Evolutionary conservation across 2,113 vertebrate genomes (phyloP).

Genomic region (Triplophysa siluroides): DNA sequence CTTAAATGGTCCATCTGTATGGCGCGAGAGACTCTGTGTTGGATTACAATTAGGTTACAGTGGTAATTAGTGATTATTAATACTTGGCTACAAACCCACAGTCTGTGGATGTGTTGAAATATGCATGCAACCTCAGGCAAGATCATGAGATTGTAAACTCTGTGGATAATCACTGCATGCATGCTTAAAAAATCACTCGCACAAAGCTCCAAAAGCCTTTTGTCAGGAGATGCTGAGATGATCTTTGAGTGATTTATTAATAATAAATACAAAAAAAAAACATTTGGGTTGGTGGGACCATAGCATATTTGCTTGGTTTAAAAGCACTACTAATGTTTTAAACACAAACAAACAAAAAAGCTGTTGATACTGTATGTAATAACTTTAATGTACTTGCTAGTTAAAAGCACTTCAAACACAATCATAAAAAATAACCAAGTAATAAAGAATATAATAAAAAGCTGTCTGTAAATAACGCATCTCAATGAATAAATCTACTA

Average conservation of each 20-base stretch:
- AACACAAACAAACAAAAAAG: neutral
- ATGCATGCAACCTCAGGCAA: slow-evolving; percentile 58
- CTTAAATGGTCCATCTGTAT: slow-evolving; percentile 49
- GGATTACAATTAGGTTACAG: slow-evolving; percentile 36
- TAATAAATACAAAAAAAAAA: neutral
- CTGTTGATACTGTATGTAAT: neutral
- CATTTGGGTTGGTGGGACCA: neutral
- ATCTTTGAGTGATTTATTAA: neutral
- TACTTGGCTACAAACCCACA: slow-evolving; percentile 57
- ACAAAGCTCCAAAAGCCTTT: neutral
- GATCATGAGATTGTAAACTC: slow-evolving; percentile 37
- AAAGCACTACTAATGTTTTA: neutral
- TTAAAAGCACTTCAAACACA: neutral
- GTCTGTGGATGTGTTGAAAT: slow-evolving; percentile 60
- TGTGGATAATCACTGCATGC: slow-evolving; percentile 15
- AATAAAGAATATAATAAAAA: slow-evolving; percentile 2
- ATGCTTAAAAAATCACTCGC: slow-evolving; percentile 25
- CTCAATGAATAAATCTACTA: neutral
- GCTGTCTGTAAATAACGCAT: neutral
- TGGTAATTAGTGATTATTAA: slow-evolving; percentile 56
- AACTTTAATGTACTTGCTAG: too few species aligned
- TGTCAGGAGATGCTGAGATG: neutral
- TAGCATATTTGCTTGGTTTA: neutral
- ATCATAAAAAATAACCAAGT: neutral
- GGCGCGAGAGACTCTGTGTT: neutral